Evolutionary conservation across 2,888 invertebrate species (phyloP), one percentile per base, ranked within the genome.

Genomic region (Eristalinus aeneus): DNA sequence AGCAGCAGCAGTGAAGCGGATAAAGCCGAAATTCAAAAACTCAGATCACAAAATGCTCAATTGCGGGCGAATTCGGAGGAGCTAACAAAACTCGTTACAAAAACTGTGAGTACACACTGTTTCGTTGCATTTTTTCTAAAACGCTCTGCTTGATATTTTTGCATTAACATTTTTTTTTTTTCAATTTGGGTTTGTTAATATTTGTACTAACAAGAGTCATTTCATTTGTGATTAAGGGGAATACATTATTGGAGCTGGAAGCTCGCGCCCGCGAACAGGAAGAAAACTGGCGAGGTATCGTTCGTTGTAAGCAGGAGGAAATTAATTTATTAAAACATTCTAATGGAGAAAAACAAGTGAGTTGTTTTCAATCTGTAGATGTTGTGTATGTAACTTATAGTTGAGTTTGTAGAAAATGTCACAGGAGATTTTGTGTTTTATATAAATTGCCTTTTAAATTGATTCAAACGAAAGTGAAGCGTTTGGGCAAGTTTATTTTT

Each of bases 41-140:
- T 92, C 68, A 95, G 95, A 46, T 91, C 93, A 88, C 94, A 95
- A 90, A 96, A 95, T 91, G 93, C 94, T 89, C 94, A 95, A 88
- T 92, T 96, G 88, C 95, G 95, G 89, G 93, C 93, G 58, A 93
- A 95, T 90, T 94, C 95, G 67, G 94, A 94, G 87, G 94, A 96
- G 91, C 96, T 97, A 90, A 96, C 96, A 92, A 94, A 93, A 90
- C 94, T 96, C 88, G 96, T 97, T 88, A 94, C 95, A 88, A 96
- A 96, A 90, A 96, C 96, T 88, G 97, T 97, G 91, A 94, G 95
- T 93, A 64, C 22, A 34, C 9, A 27, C 34, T 32, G 34, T 23
- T 65, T 53, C 27, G 23, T 46, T 23, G n/a, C n/a, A n/a, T 34
- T 32, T 34, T 71, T 68, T 36, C 69, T 60, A 69, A 72, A 11